Evolutionary conservation across 2,797 vertebrate species (phyloP), one percentile per base, ranked within the genome.

Genomic region (Anguilla pacifica): DNA sequence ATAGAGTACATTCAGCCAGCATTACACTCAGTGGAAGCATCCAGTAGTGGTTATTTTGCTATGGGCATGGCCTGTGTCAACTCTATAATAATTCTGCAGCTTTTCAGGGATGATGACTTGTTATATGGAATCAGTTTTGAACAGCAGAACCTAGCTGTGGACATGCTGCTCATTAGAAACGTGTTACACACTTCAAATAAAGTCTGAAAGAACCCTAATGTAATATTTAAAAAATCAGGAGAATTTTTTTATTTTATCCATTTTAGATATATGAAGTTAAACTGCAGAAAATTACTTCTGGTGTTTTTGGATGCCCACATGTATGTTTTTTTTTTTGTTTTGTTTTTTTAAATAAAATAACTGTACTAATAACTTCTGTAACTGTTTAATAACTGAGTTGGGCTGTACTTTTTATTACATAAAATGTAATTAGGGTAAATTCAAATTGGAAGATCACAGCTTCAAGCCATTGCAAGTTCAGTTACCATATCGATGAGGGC

Each of bases 311-410:
- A 25, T 39, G 59, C 15, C 15, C 13, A 70, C 49, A 35, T 72
- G 35, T 19, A 86, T 64, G 10, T 10, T 11, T n/a, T 43, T 79
- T 10, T 11, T n/a, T 43, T 79, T 88, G 82, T 67, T 53, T 88
- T 19, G 35, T 79, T 88, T 88, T 82, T 67, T 85, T 11, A 67
- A 88, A 86, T 86, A 88, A 88, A 88, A 46, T 51, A 83, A 88
- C 81, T 82, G 74, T 85, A 88, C 87, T 88, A 88, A 88, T 53
- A 55, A 39, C 17, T 0, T 6, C 74, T 19, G 74, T 43, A 79
- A 17, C 13, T 17, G 39, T 43, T 79, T 22, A 79, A 79, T 79
- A 1, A 67, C 57, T 61, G 2, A 59, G 55, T 61, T 39, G 31
- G 2, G 5, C 51, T 61, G n/a, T 74, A 35, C 28, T 59, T 13